Evolutionary conservation across 2,888 invertebrate genomes (phyloP).

Genomic region (Agonopterix arenella): DNA sequence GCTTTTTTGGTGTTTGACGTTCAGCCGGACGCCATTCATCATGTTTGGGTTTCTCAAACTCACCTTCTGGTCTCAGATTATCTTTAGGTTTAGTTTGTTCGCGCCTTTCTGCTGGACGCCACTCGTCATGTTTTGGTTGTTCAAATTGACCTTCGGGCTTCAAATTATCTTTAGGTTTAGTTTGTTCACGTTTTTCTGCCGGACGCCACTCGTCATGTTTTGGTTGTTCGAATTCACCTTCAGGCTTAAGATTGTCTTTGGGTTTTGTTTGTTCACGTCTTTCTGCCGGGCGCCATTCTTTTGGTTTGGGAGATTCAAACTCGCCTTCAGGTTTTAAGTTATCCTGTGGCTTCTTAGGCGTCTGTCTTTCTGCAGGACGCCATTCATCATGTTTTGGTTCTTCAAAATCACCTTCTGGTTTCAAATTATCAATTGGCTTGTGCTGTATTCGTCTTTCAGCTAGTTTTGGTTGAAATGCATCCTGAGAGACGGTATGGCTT

Average conservation of each 20-base stretch:
- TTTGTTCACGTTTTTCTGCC: constrained; percentile 44
- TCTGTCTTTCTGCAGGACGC: constrained; percentile 49
- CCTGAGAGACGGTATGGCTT: constrained; percentile 54
- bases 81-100: constrained; percentile 42
- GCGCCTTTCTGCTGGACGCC: constrained; percentile 38
- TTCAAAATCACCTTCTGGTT: constrained; percentile 76
- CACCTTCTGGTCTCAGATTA: constrained; percentile 75
- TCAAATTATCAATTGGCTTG: constrained; percentile 77
- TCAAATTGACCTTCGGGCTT: constrained; percentile 62
- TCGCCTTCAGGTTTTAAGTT: constrained; percentile 74
- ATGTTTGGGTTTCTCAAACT: constrained; percentile 68
- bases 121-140: constrained; percentile 33
- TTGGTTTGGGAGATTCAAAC: constrained; percentile 56
- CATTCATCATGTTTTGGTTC: constrained; percentile 56
- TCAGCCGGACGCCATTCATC: constrained; percentile 66
- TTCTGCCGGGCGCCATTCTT: constrained; percentile 55
- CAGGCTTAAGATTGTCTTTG: constrained; percentile 67
- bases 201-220: constrained; percentile 39
- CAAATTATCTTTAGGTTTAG: constrained; percentile 44
- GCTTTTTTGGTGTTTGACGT: constrained; percentile 37
- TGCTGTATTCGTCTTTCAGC: constrained; percentile 65
- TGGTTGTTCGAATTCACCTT: constrained; percentile 64
- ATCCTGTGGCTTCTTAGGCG: constrained; percentile 54
- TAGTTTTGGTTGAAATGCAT: constrained; percentile 47
- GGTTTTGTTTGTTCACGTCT: constrained; percentile 39